phyloP scores from a whole-genome alignment of 2,797 vertebrate species.

The Threskiornis aethiopicus region DNA sequence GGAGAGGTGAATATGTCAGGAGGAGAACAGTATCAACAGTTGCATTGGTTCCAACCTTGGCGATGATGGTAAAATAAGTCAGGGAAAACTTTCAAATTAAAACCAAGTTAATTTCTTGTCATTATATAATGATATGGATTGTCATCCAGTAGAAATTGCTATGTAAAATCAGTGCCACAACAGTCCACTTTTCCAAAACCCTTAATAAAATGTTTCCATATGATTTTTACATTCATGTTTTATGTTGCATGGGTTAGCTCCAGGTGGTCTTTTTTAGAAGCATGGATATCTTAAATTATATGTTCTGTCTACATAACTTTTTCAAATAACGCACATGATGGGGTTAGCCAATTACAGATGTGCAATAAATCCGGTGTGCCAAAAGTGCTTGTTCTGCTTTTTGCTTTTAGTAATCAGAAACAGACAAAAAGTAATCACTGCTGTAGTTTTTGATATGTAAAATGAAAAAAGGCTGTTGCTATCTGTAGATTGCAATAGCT shows the following conservation, averaged over 20 bases:
- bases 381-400: neutral
- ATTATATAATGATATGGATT: neutral
- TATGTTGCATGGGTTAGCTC: neutral
- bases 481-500: neutral
- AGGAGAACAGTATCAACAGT: neutral
- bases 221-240: conserved; percentile 22
- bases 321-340: neutral
- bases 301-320: neutral
- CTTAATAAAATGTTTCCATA: conserved; percentile 17
- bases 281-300: conserved; percentile 17
- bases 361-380: neutral
- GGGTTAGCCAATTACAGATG: conserved; percentile 47
- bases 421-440: conserved; percentile 16
- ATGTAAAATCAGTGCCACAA: neutral
- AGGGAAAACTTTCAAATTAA: neutral
- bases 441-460: conserved; percentile 6
- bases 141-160: neutral
- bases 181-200: neutral
- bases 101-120: neutral
- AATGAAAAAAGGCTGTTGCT: neutral
- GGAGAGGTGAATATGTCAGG: neutral
- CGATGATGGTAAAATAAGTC: neutral
- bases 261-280: conserved; percentile 35
- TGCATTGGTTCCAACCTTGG: neutral
- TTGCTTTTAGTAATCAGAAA: conserved; percentile 23